Percentiles rank a stretch among this genome's conserved stretches.
phyloP scores from a whole-genome alignment of 2,113 vertebrate genomes.

The Opisthocomus hoazin region DNA sequence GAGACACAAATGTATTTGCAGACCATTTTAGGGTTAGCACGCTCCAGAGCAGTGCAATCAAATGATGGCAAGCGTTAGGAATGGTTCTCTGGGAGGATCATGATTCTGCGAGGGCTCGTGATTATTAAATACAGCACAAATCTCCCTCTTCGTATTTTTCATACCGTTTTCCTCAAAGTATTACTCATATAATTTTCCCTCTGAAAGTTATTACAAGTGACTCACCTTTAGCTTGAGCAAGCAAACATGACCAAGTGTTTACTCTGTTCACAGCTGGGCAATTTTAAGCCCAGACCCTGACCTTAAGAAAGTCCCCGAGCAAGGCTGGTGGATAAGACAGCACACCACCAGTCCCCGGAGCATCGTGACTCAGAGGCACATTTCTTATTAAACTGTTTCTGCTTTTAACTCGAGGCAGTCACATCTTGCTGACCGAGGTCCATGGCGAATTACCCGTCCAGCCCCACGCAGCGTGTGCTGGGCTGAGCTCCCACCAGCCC shows the following conservation, averaged over 20 bases:
- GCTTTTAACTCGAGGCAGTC: neutral
- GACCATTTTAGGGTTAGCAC: conserved; percentile 29
- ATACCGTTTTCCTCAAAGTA: conserved; percentile 34
- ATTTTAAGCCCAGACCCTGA: conserved; percentile 28
- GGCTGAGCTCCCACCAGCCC: neutral
- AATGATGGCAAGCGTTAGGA: neutral
- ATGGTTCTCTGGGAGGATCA: neutral
- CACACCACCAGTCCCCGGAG: conserved; percentile 1
- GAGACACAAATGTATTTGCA: conserved; percentile 36
- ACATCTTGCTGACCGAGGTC: neutral
- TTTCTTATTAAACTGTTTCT: conserved; percentile 34
- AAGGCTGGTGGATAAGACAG: conserved; percentile 22
- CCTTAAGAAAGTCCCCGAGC: conserved; percentile 46
- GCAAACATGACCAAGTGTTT: conserved; percentile 53
- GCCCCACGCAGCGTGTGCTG: neutral
- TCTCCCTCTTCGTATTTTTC: conserved; percentile 16
- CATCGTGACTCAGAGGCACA: conserved; percentile 38
- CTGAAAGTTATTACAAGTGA: conserved; percentile 51
- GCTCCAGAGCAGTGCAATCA: neutral
- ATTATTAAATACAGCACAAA: neutral
- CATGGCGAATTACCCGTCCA: neutral
- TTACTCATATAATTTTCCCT: conserved; percentile 57
- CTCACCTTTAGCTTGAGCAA: conserved; percentile 34
- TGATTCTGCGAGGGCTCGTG: neutral
- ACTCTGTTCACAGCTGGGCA: conserved; percentile 45